Conservation (phyloP, 2,888 invertebrate genomes). For the Cylindroiulus punctatus region DNA sequence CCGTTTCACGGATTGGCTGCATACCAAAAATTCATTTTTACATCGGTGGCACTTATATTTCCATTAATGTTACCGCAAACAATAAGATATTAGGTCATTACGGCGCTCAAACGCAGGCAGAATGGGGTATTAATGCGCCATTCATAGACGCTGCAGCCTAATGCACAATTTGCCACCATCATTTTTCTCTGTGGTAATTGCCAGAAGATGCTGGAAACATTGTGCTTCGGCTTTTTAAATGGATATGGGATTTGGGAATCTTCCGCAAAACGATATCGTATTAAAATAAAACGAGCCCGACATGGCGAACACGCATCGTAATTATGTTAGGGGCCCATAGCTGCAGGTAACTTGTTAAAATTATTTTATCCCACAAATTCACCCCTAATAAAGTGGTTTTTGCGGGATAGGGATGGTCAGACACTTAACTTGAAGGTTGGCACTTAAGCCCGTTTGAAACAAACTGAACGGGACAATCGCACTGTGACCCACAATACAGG, state of each 20-base stretch:
- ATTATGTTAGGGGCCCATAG: background rate
- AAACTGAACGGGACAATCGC: too few relatives aligned
- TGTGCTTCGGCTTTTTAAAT: background rate
- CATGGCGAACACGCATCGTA: background rate
- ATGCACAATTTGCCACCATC: background rate
- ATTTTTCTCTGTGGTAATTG: constrained; percentile 24
- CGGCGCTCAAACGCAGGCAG: background rate
- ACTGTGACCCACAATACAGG: too few relatives aligned
- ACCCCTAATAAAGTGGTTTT: too few relatives aligned
- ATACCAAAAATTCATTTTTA: constrained; percentile 41
- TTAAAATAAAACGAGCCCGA: constrained; percentile 8
- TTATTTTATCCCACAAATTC: too few relatives aligned
- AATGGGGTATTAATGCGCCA: constrained; percentile 13
- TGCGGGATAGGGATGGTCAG: too few relatives aligned
- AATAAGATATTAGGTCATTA: constrained; percentile 45
- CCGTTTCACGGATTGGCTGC: constrained; percentile 39
- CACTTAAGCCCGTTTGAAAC: too few relatives aligned
- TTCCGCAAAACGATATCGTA: background rate
- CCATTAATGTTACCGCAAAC: constrained; percentile 45
- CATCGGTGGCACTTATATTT: constrained; percentile 25
- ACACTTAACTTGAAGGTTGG: too few relatives aligned
- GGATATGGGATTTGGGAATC: background rate
- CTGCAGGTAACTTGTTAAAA: background rate
- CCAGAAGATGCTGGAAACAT: background rate
- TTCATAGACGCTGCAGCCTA: background rate